These are phyloP conservation scores for Brachionus angularis DNA, from an alignment of 1,140 invertebrate genomes.

Conservation along the genomic window DNA sequence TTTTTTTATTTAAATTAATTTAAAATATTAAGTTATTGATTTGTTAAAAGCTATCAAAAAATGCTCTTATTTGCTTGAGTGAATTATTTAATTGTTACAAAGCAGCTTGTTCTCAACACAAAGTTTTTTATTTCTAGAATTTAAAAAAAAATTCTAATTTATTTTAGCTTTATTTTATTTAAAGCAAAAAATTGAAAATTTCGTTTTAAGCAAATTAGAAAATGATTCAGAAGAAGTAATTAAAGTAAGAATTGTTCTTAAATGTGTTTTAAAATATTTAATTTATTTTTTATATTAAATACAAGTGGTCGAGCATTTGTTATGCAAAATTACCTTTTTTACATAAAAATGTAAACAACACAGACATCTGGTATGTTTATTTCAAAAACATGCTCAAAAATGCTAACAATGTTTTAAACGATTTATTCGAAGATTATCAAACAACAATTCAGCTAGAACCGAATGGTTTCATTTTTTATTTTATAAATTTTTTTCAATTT, in stretches of 20 bases:
- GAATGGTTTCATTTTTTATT: too few species aligned
- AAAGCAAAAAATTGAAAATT: slow-evolving; percentile 14
- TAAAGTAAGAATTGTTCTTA: too few species aligned
- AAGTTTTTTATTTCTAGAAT: too few species aligned
- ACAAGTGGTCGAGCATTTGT: neutral
- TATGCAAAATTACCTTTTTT: slow-evolving; percentile 5
- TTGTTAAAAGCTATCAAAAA: neutral
- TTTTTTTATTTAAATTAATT: neutral
- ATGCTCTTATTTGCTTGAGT: neutral
- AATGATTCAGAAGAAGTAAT: slow-evolving; percentile 12
- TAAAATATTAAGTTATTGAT: neutral
- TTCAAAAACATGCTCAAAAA: slow-evolving; percentile 18
- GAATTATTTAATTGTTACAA: slow-evolving; percentile 16
- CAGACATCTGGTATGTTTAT: slow-evolving; percentile 6
- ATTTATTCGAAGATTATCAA: slow-evolving; percentile 19
- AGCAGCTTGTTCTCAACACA: slow-evolving; percentile 17
- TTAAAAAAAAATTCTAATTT: too few species aligned
- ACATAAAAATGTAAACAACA: slow-evolving; percentile 23
- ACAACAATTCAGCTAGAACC: neutral
- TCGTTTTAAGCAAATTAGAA: neutral
- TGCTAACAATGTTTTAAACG: neutral
- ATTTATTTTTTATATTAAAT: too few species aligned
- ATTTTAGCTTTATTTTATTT: too few species aligned
- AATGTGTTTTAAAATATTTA: too few species aligned
- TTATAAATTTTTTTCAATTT: too few species aligned